Percentiles rank a stretch among this genome's conserved stretches.
Evolutionary conservation across 2,113 vertebrate species (phyloP).

Genomic region (Chamaea fasciata): DNA sequence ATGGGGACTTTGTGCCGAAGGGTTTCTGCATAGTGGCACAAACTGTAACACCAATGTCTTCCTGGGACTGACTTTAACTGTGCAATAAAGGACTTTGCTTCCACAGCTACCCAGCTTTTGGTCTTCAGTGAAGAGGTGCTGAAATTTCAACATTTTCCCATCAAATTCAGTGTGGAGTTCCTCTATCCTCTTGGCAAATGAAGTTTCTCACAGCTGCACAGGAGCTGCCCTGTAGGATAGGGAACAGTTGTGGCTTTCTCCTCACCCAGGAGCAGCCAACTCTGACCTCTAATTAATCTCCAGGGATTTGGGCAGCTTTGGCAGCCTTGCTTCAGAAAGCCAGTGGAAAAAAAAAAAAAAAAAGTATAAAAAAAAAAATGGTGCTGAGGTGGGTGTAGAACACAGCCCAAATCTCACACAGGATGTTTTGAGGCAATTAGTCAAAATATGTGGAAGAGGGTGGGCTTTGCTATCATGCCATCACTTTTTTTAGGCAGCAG

Average conservation of each 20-base stretch:
- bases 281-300: neutral
- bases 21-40: neutral
- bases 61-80: neutral
- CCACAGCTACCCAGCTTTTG: neutral
- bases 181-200: neutral
- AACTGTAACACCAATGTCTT: neutral
- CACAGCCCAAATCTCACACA: neutral
- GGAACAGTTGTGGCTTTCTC: neutral
- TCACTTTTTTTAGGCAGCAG: neutral
- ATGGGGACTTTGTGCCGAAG: neutral
- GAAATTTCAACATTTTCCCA: neutral
- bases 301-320: neutral
- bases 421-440: constrained; percentile 22
- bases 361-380: neutral
- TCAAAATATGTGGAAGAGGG: neutral
- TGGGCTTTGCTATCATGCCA: neutral
- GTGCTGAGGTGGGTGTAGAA: neutral
- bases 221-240: neutral
- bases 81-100: neutral
- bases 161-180: neutral
- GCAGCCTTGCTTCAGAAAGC: neutral
- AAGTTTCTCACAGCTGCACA: neutral
- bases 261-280: neutral
- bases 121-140: neutral
- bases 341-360: neutral